Percentiles rank a stretch among this genome's conserved stretches.
These are phyloP conservation scores for Calyptomena viridis DNA, from an alignment of 2,113 vertebrate species.

Conservation along the genomic window DNA sequence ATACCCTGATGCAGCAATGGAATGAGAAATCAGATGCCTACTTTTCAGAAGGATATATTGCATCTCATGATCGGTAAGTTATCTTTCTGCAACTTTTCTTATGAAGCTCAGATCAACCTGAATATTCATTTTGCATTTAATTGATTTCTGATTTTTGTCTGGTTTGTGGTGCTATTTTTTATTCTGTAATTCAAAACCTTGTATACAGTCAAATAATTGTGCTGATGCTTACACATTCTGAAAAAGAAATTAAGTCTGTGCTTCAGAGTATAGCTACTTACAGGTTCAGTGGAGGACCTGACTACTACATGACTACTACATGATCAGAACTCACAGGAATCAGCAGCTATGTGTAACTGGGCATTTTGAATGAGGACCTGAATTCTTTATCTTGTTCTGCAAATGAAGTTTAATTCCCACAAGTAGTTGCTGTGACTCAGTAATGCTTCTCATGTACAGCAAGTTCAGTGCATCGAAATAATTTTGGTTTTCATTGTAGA, in stretches of 20 bases:
- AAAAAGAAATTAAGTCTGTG: not conserved
- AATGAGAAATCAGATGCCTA: not conserved
- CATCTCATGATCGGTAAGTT: slow-evolving; percentile 47
- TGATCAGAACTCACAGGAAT: not conserved
- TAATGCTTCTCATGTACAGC: not conserved
- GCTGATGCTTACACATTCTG: not conserved
- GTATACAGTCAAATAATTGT: not conserved
- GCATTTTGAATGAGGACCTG: not conserved
- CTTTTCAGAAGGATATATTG: not conserved
- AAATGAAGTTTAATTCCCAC: not conserved
- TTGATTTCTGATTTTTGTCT: not conserved
- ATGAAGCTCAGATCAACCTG: not conserved
- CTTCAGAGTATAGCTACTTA: not conserved
- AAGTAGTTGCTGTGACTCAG: not conserved
- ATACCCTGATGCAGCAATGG: not conserved
- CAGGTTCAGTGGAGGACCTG: not conserved
- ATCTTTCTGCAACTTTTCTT: not conserved
- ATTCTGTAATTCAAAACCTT: not conserved
- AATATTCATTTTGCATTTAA: not conserved
- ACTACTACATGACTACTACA: too few species aligned
- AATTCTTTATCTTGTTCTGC: not conserved
- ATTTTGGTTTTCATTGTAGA: not conserved
- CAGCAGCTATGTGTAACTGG: not conserved
- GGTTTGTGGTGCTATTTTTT: not conserved
- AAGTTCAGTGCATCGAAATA: not conserved